Evolutionary conservation across 2,797 vertebrate species (phyloP).

Genomic region (Crocidura indochinensis): DNA sequence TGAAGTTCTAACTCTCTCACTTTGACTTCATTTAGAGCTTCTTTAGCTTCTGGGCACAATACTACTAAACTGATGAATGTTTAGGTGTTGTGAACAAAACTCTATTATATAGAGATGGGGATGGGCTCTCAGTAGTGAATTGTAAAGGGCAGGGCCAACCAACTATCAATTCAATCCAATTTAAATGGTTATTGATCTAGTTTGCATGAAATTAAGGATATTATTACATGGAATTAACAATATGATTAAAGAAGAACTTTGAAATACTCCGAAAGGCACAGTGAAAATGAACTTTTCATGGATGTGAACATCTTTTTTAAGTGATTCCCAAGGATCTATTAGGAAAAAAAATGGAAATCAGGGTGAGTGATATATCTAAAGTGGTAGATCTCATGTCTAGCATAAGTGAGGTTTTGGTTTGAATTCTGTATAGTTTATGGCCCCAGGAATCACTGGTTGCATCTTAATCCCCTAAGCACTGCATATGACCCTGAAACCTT

Average conservation of each 20-base stretch:
- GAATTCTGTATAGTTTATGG: no score
- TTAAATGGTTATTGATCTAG: constrained; percentile 84
- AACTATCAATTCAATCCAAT: constrained; percentile 76
- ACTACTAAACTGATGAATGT: not conserved
- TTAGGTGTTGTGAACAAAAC: constrained; percentile 38
- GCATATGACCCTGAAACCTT: no score
- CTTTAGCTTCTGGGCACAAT: not conserved
- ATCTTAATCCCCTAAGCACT: no score
- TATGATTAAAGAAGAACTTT: constrained; percentile 85
- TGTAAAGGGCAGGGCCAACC: not conserved
- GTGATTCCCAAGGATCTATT: constrained; percentile 85
- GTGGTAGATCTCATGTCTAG: no score
- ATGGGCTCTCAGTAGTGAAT: not conserved
- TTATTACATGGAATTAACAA: constrained; percentile 68
- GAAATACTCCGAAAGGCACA: constrained; percentile 81
- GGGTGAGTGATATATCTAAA: no score
- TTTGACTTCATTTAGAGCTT: constrained; percentile 24
- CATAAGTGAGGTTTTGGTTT: no score
- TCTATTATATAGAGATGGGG: not conserved
- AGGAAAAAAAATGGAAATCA: constrained; percentile 29
- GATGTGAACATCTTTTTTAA: constrained; percentile 79
- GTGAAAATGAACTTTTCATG: constrained; percentile 73
- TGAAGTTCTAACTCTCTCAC: constrained; percentile 23
- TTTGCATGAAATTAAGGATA: constrained; percentile 78
- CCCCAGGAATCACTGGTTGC: no score